Base-by-base conservation (phyloP, 2,888 invertebrate species). In the Tetranychus piercei region DNA sequence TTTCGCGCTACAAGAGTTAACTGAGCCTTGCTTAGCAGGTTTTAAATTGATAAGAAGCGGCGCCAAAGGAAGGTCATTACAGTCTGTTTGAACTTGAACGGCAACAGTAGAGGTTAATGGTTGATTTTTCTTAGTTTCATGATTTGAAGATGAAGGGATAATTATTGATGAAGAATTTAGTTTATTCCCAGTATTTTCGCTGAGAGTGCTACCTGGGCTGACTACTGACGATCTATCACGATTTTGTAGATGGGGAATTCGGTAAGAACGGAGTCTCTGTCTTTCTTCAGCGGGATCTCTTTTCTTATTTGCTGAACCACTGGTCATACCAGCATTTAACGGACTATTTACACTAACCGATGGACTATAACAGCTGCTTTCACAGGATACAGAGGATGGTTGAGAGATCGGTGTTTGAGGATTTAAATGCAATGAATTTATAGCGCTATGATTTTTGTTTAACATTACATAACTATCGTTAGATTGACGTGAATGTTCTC, bases 311-410 rank as follows among this genome's bases (percentile, higher is more conserved):
- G 65, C 70, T 44, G 44, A 22, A 43, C 20, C 44, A 18, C 20
- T n/a, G 71, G n/a, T 11, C n/a, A 34, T 18, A 20, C 9, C 18
- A 34, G 34, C n/a, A n/a, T 7, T 9, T 34, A 44, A 64, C 6
- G 73, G 73, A 74, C 73, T 75, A 66, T 64, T 74, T 34, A 34
- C 34, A 34, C 34, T 34, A 44, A 72, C 66, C 67, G 76, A 73
- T 81, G 82, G 75, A 83, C 82, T 81, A 83, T 82, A 74, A 84
- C 83, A 77, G 82, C 81, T 74, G 85, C 84, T 79, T 84, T 85
- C 76, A 85, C 79, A 79, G 84, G 85, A 65, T 85, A 80, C 75
- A 74, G 78, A 69, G 83, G 84, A 75, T 84, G 85, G 77, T 84
- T 83, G 79, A 83, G 83, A 80, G 69, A 74, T 73, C 43, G 65